Evolutionary conservation across 2,888 invertebrate genomes (phyloP).

Genomic region (Heliconius hortense): DNA sequence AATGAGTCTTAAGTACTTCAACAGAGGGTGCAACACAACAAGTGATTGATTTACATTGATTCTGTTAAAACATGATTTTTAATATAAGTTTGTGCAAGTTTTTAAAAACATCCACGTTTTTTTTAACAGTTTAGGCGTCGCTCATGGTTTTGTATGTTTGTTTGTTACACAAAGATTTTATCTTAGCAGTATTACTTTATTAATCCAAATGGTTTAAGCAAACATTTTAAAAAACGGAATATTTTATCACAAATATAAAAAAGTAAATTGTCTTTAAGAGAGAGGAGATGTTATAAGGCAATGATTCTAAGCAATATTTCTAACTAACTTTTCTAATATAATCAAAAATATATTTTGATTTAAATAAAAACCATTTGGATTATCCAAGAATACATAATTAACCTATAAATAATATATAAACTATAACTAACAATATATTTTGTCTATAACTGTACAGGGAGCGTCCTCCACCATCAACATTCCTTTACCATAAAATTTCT

Average conservation of each 20-base stretch:
- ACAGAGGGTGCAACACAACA: conserved; percentile 48
- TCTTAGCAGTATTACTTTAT: conserved; percentile 45
- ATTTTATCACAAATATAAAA: background rate
- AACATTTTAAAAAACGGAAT: background rate
- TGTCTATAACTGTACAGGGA: conserved; percentile 55
- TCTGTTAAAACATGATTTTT: conserved; percentile 24
- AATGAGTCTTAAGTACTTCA: conserved; percentile 47
- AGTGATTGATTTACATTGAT: conserved; percentile 42
- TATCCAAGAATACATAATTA: conserved; percentile 48
- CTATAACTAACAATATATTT: conserved; percentile 51
- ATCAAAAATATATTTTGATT: background rate
- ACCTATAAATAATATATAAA: conserved; percentile 42
- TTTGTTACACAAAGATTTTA: conserved; percentile 43
- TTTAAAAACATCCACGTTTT: conserved; percentile 15
- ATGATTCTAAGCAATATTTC: background rate
- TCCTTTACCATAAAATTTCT: conserved; percentile 44
- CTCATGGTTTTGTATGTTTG: conserved; percentile 33
- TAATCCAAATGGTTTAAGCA: conserved; percentile 39
- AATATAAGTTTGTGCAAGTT: conserved; percentile 43
- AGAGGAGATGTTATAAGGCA: background rate
- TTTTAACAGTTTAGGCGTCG: conserved; percentile 14
- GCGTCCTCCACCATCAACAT: conserved; percentile 45
- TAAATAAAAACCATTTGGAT: conserved; percentile 40
- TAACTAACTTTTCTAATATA: background rate
- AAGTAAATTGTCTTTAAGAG: background rate